phyloP scores from a whole-genome alignment of 2,113 vertebrate species.

The Boleophthalmus pectinirostris region DNA sequence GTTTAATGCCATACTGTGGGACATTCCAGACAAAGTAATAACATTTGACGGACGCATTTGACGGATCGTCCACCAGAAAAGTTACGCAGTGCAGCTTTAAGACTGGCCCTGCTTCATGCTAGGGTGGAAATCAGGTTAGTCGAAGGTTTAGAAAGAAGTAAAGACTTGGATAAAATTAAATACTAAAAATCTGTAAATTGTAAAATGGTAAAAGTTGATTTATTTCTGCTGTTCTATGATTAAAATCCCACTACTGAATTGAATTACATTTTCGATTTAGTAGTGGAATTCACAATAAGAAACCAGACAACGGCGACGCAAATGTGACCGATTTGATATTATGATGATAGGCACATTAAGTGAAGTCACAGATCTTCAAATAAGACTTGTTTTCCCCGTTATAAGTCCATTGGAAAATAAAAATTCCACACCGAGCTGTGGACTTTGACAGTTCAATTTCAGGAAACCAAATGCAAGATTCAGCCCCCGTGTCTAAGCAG shows the following conservation, averaged over 20 bases:
- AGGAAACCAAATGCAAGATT: background rate
- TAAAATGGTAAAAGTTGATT: background rate
- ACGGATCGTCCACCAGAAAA: too few relatives aligned
- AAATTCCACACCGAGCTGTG: background rate
- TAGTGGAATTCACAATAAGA: background rate
- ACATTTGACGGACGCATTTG: too few relatives aligned
- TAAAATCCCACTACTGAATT: background rate
- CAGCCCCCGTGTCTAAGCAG: slow-evolving; percentile 51
- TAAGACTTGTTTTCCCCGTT: background rate
- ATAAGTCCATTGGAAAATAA: background rate
- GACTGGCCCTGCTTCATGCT: too few relatives aligned
- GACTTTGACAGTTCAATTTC: background rate
- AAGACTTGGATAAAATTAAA: background rate
- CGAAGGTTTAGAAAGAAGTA: background rate
- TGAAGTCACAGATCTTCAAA: slow-evolving; percentile 1
- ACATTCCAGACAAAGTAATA: too few relatives aligned
- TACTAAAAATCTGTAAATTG: background rate
- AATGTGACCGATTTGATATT: background rate
- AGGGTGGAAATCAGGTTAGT: too few relatives aligned
- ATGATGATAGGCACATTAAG: slow-evolving; percentile 7
- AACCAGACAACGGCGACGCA: background rate
- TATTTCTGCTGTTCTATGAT: background rate
- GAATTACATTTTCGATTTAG: background rate
- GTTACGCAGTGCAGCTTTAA: too few relatives aligned
- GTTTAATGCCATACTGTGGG: too few relatives aligned